Base-by-base conservation (phyloP, 2,888 invertebrate species). In the Eucera pruinosa region DNA sequence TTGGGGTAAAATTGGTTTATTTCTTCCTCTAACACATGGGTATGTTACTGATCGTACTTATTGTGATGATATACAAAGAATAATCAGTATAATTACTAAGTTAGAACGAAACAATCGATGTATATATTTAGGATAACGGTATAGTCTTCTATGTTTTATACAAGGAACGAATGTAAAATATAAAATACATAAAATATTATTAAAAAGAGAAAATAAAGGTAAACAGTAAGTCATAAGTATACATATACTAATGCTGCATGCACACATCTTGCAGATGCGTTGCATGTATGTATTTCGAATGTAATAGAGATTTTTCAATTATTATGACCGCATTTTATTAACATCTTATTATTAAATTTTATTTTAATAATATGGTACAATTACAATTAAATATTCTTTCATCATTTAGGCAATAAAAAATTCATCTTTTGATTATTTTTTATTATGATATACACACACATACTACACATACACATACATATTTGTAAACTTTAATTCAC, bases 1-100 rank as follows among this genome's bases (percentile, higher is more conserved):
- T 77, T 62, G 75, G 76, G 75, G 45, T 57, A 57, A 75, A 75
- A 75, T 45, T 75, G 75, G 68, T 67, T 77, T 5, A 55, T 43
- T 74, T 73, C 54, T 75, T 74, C 47, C 27, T 75, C 47, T 75
- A 75, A 75, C 74, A 75, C 47, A 20, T 33, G 33, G 55, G 66
- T 65, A 72, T 52, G 39, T 64, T 50, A 41, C 30, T 64, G 73
- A 30, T 50, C 9, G 30, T 74, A 60, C 45, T 75, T 70, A 64
- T 47, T 50, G 30, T 30, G 33, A 62, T 27, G n/a, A 36, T 36
- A 47, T 18, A 30, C 30, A 33, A 58, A 52, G 39, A 60, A 39
- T 55, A 74, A 75, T 62, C 41, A 18, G 48, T 75, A 50, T 33
- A 57, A 61, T 47, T 57, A 9, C n/a, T 62, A 52, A 55, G 33